Conservation (phyloP, 2,113 vertebrate genomes). For the Nettapus auritus region DNA sequence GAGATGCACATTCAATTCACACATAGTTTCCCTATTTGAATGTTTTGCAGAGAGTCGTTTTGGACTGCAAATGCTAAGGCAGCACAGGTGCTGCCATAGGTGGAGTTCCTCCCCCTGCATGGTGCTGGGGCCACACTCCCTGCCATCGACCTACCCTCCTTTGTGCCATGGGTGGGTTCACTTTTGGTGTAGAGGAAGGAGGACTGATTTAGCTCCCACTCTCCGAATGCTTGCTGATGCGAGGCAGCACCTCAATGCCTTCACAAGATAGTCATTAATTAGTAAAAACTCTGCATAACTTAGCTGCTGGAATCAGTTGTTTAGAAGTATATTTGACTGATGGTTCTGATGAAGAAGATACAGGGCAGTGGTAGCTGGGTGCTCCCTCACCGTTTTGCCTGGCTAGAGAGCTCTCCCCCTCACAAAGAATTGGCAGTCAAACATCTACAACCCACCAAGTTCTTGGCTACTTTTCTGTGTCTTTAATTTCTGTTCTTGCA, state of each 20-base stretch:
- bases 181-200: not conserved
- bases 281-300: not conserved
- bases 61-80: not conserved
- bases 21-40: not conserved
- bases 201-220: not conserved
- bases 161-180: rapidly evolving
- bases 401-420: not conserved
- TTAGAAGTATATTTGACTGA: not conserved
- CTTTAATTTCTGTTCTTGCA: not conserved
- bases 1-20: not conserved
- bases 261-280: not conserved
- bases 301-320: not conserved
- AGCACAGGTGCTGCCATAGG: rapidly evolving
- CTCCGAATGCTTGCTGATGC: not conserved
- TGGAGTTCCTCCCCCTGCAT: not conserved
- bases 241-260: not conserved
- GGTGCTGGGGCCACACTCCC: not conserved
- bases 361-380: not conserved
- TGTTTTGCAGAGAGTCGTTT: not conserved
- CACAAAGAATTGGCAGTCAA: not conserved
- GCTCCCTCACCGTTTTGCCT: not conserved
- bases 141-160: not conserved
- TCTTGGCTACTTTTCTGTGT: not conserved
- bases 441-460: not conserved
- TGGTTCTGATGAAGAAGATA: not conserved